Evolutionary conservation across 2,797 vertebrate genomes (phyloP).

Genomic region (Cuniculus paca): DNA sequence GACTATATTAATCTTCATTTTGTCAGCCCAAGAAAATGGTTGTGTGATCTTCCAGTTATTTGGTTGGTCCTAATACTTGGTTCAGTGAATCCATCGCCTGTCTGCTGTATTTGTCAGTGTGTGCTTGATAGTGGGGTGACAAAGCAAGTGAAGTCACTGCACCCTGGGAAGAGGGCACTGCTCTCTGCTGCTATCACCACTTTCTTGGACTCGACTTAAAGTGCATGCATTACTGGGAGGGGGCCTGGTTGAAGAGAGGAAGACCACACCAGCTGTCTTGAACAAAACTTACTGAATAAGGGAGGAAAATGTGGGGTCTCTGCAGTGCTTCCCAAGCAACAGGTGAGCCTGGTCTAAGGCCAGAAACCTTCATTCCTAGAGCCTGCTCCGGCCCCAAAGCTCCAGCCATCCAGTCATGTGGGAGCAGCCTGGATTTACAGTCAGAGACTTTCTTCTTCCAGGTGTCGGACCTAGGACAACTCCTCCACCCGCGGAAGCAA

Average conservation of each 20-base stretch:
- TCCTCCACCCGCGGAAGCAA: neutral
- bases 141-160: neutral
- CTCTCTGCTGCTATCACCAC: neutral
- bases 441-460: neutral
- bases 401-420: neutral
- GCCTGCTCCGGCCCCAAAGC: neutral
- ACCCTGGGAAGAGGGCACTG: neutral
- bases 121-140: neutral
- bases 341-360: neutral
- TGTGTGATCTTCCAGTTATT: neutral
- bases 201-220: neutral
- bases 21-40: neutral
- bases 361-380: neutral
- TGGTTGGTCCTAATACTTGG: neutral
- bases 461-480: neutral
- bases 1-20: neutral
- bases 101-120: neutral
- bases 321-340: neutral
- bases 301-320: neutral
- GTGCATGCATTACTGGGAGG: neutral
- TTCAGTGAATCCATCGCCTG: neutral
- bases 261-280: neutral
- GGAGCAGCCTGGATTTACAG: neutral
- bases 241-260: neutral
- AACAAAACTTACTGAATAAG: neutral